These are phyloP conservation scores for Barnardius zonarius DNA, from an alignment of 2,113 vertebrate genomes.

Conservation along the genomic window DNA sequence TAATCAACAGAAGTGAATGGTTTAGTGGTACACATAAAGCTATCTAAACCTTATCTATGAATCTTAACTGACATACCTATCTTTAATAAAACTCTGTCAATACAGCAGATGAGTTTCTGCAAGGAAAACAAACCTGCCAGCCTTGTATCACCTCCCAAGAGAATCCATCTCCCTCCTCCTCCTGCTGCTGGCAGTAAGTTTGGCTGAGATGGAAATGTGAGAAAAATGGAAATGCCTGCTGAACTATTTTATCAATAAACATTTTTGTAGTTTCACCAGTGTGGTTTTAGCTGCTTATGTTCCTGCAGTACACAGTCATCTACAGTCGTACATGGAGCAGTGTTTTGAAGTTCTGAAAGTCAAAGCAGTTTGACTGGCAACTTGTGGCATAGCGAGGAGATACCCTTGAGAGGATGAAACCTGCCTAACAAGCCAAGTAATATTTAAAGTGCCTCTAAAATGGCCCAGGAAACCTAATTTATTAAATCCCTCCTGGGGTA, in stretches of 20 bases:
- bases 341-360: neutral
- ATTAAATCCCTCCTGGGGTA: neutral
- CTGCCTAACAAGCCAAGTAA: neutral
- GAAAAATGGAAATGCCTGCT: neutral
- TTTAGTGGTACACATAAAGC: neutral
- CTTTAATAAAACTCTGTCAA: neutral
- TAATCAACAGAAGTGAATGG: neutral
- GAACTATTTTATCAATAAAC: neutral
- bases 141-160: neutral
- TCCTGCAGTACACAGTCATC: neutral
- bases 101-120: neutral
- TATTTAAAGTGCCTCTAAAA: neutral
- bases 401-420: neutral
- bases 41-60: neutral
- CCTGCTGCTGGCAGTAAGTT: neutral
- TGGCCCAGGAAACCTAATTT: neutral
- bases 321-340: neutral
- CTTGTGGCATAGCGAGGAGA: neutral
- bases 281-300: neutral
- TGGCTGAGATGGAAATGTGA: neutral
- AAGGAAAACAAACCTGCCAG: neutral
- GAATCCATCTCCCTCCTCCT: neutral
- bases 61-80: neutral
- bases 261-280: neutral
- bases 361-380: neutral